These are phyloP conservation scores for Cyanoramphus novaezelandiae DNA, from an alignment of 2,113 vertebrate genomes.

Conservation along the genomic window DNA sequence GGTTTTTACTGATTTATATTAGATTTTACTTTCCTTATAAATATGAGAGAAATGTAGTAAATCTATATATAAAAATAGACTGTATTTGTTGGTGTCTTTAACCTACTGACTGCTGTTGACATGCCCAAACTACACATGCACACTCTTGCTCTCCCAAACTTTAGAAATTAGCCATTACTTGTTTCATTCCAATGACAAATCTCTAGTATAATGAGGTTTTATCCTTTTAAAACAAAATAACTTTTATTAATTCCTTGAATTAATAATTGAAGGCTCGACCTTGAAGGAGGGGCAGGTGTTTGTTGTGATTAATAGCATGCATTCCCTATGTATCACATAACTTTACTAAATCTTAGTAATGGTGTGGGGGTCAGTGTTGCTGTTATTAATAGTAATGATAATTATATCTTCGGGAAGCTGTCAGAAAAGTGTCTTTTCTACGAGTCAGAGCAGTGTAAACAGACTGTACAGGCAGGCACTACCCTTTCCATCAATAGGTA, in stretches of 20 bases:
- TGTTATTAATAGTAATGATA: constrained; percentile 29
- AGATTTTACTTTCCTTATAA: background rate
- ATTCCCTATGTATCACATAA: background rate
- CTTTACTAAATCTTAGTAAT: constrained; percentile 13
- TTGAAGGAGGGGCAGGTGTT: background rate
- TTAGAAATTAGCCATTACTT: background rate
- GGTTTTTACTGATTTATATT: background rate
- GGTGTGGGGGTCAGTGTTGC: constrained; percentile 11
- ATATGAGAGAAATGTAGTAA: background rate
- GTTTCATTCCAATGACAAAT: background rate
- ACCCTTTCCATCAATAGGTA: constrained; percentile 46
- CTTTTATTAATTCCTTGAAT: constrained; percentile 25
- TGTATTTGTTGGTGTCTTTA: background rate
- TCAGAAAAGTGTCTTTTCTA: constrained; percentile 39
- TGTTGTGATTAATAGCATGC: background rate
- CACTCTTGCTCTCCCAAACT: background rate
- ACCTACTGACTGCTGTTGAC: background rate
- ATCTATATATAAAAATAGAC: background rate
- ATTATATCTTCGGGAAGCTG: constrained; percentile 36
- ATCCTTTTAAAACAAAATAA: constrained; percentile 20
- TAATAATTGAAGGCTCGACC: constrained; percentile 11
- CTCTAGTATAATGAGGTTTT: background rate
- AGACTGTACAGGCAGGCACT: constrained; percentile 29
- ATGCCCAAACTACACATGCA: background rate
- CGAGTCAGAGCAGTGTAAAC: constrained; percentile 32